Conservation (phyloP, 2,113 vertebrate genomes). For the Gobiocypris rarus region DNA sequence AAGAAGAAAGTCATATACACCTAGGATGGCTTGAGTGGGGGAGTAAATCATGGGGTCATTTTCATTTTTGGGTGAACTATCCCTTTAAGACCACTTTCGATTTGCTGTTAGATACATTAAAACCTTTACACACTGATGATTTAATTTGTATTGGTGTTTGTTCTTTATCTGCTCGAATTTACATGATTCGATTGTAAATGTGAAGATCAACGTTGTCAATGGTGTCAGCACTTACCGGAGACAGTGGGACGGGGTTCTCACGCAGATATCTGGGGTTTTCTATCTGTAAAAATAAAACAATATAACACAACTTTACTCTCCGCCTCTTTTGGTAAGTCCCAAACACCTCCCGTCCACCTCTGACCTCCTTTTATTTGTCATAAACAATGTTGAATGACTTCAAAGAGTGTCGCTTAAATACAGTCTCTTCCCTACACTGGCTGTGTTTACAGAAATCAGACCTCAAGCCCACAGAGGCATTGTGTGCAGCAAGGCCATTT, state of each 20-base stretch:
- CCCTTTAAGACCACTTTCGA: too few species aligned
- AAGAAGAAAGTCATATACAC: too few species aligned
- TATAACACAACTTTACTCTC: constrained; percentile 52
- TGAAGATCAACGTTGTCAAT: constrained; percentile 43
- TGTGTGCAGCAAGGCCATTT: constrained; percentile 53
- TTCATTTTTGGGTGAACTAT: too few species aligned
- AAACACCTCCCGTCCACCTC: constrained; percentile 49
- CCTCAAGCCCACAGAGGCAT: constrained; percentile 64
- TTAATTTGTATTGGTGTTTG: not conserved
- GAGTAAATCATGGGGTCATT: too few species aligned
- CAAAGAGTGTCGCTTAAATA: constrained; percentile 65
- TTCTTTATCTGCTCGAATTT: not conserved
- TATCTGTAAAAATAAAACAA: constrained; percentile 80
- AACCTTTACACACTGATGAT: too few species aligned
- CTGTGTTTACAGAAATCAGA: constrained; percentile 70
- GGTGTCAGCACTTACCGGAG: constrained; percentile 80
- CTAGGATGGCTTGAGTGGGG: too few species aligned
- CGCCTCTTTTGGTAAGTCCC: constrained; percentile 4
- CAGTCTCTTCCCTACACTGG: constrained; percentile 59
- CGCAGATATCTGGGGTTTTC: constrained; percentile 92
- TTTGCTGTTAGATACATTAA: too few species aligned
- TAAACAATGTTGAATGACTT: constrained; percentile 69
- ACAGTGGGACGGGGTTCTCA: constrained; percentile 81
- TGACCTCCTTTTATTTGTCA: constrained; percentile 64
- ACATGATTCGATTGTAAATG: constrained; percentile 5